Base-by-base conservation (phyloP, 1,140 invertebrate genomes). In the Aphidius ervi region DNA sequence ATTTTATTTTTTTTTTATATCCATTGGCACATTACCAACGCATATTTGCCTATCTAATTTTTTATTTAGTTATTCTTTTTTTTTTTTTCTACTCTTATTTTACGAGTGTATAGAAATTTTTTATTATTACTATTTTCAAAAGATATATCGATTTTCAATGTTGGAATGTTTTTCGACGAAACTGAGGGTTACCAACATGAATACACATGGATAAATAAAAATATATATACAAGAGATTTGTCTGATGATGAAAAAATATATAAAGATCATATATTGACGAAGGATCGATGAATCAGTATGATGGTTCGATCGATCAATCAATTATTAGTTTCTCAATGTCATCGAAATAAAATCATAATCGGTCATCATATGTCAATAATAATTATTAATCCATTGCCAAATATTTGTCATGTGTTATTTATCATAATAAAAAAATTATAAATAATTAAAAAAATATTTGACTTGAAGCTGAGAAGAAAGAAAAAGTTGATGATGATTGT, bases 291-390 rank as follows among this genome's bases (percentile, higher is more conserved):
- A 31, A 49, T 31, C 47, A 49, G 47, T 31, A 49, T 65, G 59
- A 65, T 65, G 66, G 66, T 63, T 67, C 65, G 65, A 66, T 62
- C 68, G 66, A 67, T 67, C 66, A 65, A 70, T 68, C 61, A 58
- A 68, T 68, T 63, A 70, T 69, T 63, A 5, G 40, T 48, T 6
- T 23, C 41, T 20, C 7, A 6, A 47, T 55, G 23, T 31, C 23
- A 31, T 31, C 23, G 23, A 31, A 31, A 31, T 31, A 31, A 31
- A 31, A 31, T 31, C 23, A 31, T 31, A 16, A 16, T 16, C 16
- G 16, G 16, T 16, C 16, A 16, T 16, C 16, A 31, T 31, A 4
- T 4, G 23, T 31, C 23, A 31, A 31, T 31, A 31, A 31, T 31
- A 2, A 31, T 31, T 31, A 31, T 31, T 31, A 31, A 31, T 31